A percentile compares a stretch with the other conserved stretches of the same genome.
Conservation (phyloP, 2,888 invertebrate species). For the Noctua fimbriata region DNA sequence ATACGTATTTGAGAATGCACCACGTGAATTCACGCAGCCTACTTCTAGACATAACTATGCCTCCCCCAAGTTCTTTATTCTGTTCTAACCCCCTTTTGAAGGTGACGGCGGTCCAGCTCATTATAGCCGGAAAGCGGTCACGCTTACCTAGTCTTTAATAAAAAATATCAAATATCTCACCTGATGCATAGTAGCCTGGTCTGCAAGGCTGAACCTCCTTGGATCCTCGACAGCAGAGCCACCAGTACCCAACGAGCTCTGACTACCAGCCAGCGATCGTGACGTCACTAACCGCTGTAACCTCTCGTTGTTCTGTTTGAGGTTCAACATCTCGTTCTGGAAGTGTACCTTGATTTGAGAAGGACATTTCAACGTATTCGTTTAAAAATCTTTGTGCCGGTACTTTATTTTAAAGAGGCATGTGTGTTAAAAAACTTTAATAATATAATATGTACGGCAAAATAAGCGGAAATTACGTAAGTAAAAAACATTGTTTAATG, state of each 20-base stretch:
- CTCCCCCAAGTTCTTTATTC: neutral
- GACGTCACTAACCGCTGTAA: constrained; percentile 96
- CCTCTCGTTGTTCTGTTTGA: constrained; percentile 99
- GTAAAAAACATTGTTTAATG: constrained; percentile 36
- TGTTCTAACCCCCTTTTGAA: neutral
- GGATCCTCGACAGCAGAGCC: constrained; percentile 89
- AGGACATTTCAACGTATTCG: constrained; percentile 60
- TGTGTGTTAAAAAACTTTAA: constrained; percentile 4
- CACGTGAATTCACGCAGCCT: neutral
- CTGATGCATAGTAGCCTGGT: constrained; percentile 89
- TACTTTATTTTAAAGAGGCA: constrained; percentile 7
- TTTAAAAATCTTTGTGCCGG: constrained; percentile 37
- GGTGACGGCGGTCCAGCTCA: neutral
- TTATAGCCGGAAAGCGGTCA: fast-evolving
- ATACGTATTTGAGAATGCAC: neutral
- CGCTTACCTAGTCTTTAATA: neutral
- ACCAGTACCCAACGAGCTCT: constrained; percentile 90
- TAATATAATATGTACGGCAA: constrained; percentile 14
- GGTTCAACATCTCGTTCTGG: constrained; percentile 98
- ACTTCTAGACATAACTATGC: neutral
- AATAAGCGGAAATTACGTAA: constrained; percentile 47
- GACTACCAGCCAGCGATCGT: constrained; percentile 91
- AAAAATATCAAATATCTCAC: constrained; percentile 65
- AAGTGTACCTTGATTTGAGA: constrained; percentile 62
- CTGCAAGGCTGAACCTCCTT: constrained; percentile 91